A percentile compares a stretch with the other conserved stretches of the same genome.
These are phyloP conservation scores for Papilio polyxenes DNA, from an alignment of 1,140 invertebrate species.

Conservation along the genomic window DNA sequence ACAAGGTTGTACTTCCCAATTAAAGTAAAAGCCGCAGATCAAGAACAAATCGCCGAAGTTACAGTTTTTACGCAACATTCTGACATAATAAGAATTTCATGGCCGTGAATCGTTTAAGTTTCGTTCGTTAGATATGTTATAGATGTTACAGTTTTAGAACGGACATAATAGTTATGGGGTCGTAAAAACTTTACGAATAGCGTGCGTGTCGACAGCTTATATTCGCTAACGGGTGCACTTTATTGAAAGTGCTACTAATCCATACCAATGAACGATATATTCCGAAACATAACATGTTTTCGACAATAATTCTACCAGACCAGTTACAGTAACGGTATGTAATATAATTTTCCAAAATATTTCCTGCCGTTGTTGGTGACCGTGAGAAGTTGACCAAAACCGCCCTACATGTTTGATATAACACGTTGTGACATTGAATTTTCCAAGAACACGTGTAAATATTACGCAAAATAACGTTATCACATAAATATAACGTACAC, in stretches of 20 bases:
- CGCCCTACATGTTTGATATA: conserved; percentile 9
- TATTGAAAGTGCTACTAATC: conserved; percentile 37
- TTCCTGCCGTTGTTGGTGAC: conserved; percentile 45
- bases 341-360: conserved; percentile 44
- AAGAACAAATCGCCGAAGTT: neutral
- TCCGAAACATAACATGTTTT: conserved; percentile 42
- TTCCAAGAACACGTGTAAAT: conserved; percentile 17
- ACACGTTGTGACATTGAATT: conserved; percentile 2
- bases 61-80: conserved; percentile 13
- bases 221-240: conserved; percentile 16
- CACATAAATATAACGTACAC: neutral
- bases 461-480: neutral
- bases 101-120: conserved; percentile 19
- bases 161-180: conserved; percentile 28
- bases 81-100: conserved; percentile 30
- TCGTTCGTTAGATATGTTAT: conserved; percentile 22
- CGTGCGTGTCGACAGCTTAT: conserved; percentile 28
- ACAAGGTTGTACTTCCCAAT: neutral
- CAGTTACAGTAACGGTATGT: conserved; percentile 52
- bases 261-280: conserved; percentile 23
- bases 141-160: conserved; percentile 33
- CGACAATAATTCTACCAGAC: conserved; percentile 47
- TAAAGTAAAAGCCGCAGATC: neutral
- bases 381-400: conserved; percentile 41
- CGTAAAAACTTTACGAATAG: conserved; percentile 11